Evolutionary conservation across 2,113 vertebrate genomes (phyloP), one percentile per base, ranked within the genome.

Genomic region (Ammodytes dubius): DNA sequence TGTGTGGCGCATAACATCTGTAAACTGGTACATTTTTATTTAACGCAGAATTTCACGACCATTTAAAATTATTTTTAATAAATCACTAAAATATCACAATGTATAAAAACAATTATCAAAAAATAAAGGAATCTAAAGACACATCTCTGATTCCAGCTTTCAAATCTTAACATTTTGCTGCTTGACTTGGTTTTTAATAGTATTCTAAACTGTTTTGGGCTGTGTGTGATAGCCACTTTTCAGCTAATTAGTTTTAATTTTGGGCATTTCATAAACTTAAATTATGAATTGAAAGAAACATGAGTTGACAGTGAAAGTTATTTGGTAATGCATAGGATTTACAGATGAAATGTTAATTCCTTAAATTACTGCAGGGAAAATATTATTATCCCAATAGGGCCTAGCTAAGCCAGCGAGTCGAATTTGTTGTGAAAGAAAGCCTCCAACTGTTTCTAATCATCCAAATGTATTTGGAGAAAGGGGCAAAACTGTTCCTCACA

Each of bases 1-100:
- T 27, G n/a, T 4, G 59, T 78, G 82, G 74, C 46, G 45, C 56
- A 50, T 77, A 47, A 72, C 39, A 39, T 10, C 7, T 27, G 14
- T 6, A 19, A 27, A 61, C 37, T 9, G 10, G 57, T 35, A 3
- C 0, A 58, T 56, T 9, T 43, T 64, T 63, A n/a, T n/a, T 50
- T 4, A 42, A 4, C 35, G 5, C 13, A 7, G 12, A 19, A 40
- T 40, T 10, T 1, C 8, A 37, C 40, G 5, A n/a, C 0, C 4
- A 39, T n/a, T 17, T 39, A 12, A 5, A 11, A 9, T 50, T 6
- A 1, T 27, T 45, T 35, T 47, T 35, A 45, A 49, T 9, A 12
- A 50, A 59, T 49, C n/a, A 17, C 1, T 53, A 42, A 53, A n/a
- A 3, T 40, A 19, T 53, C 9, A 53, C 9, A 4, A 68, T 52